Evolutionary conservation across 2,797 vertebrate species (phyloP).

Genomic region (Muscicapa comitata): DNA sequence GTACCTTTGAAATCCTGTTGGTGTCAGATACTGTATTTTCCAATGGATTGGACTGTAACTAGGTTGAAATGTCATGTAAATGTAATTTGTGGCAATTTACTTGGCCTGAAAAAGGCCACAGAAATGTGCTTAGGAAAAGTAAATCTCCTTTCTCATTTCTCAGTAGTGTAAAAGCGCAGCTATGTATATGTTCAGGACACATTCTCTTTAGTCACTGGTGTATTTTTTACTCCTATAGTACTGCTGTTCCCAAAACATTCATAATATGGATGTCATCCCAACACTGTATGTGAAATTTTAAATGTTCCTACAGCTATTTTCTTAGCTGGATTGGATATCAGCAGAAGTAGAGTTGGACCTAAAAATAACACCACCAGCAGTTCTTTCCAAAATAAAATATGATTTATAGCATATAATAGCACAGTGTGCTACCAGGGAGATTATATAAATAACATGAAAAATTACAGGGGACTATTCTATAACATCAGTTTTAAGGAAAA

Average conservation of each 20-base stretch:
- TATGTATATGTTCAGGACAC: neutral
- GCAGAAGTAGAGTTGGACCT: neutral
- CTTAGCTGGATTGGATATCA: neutral
- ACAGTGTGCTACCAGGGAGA: neutral
- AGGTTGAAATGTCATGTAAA: slow-evolving; percentile 17
- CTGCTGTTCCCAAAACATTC: neutral
- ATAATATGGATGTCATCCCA: neutral
- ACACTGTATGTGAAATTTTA: neutral
- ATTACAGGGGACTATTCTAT: neutral
- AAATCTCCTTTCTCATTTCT: neutral
- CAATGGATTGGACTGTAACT: neutral
- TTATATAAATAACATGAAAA: slow-evolving; percentile 17
- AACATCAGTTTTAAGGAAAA: neutral
- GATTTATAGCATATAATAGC: neutral
- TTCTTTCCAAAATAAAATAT: slow-evolving; percentile 15
- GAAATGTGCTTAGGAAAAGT: neutral
- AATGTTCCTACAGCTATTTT: slow-evolving; percentile 10
- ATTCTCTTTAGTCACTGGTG: neutral
- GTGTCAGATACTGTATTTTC: slow-evolving; percentile 1
- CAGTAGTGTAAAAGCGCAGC: neutral
- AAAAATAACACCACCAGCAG: slow-evolving; percentile 31
- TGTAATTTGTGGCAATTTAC: slow-evolving; percentile 6
- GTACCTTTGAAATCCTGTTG: neutral
- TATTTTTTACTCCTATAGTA: neutral
- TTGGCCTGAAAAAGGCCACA: neutral